These are phyloP conservation scores for Gopherus flavomarginatus DNA, from an alignment of 2,113 vertebrate genomes.

Conservation along the genomic window DNA sequence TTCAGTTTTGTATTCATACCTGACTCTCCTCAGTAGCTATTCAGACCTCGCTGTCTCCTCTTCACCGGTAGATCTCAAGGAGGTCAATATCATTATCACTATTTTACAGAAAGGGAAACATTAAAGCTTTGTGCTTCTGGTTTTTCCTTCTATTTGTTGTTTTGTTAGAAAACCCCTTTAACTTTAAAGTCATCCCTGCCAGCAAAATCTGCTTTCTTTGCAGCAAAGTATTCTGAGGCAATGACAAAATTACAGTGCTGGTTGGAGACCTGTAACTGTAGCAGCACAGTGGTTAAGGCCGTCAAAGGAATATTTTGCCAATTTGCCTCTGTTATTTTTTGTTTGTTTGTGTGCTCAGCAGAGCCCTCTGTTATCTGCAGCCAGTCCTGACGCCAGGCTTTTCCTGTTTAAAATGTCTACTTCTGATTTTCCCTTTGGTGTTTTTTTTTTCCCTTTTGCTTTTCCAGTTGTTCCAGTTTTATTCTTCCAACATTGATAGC, in stretches of 20 bases:
- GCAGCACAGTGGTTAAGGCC: conserved; percentile 77
- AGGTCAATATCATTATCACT: conserved; percentile 38
- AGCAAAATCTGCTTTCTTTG: conserved; percentile 70
- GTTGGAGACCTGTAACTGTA: conserved; percentile 73
- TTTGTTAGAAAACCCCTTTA: background rate
- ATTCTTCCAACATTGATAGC: conserved; percentile 48
- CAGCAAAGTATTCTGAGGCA: conserved; percentile 74
- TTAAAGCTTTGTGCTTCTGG: conserved; percentile 22
- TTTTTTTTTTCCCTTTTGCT: conserved; percentile 71
- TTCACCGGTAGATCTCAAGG: background rate
- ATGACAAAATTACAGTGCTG: conserved; percentile 31
- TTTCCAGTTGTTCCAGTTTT: conserved; percentile 74
- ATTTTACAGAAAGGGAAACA: background rate
- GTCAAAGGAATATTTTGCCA: conserved; percentile 78
- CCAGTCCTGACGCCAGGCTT: conserved; percentile 91
- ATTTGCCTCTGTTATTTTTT: conserved; percentile 62
- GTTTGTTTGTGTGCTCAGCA: conserved; percentile 89
- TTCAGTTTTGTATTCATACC: background rate
- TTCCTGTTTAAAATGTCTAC: conserved; percentile 98
- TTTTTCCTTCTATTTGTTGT: background rate
- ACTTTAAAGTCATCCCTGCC: conserved; percentile 72
- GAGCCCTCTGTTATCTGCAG: conserved; percentile 89
- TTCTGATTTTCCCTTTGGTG: conserved; percentile 88
- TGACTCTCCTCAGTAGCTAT: background rate
- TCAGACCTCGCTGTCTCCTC: background rate